These are phyloP conservation scores for Lamellibrachia columna DNA, from an alignment of 2,888 invertebrate genomes.

Conservation along the genomic window DNA sequence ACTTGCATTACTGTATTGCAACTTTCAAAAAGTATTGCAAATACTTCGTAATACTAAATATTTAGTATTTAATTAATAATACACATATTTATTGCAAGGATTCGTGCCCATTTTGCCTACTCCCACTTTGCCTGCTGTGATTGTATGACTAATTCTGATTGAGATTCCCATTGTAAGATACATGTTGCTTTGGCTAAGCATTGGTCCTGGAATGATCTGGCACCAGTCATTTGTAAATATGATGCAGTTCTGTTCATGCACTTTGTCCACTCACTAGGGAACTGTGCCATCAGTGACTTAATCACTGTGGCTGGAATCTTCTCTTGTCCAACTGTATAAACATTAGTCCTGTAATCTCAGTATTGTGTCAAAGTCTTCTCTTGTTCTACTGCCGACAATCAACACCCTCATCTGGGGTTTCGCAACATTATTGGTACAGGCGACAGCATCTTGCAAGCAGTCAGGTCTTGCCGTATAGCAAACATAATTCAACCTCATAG, in stretches of 20 bases:
- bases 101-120: too few relatives aligned
- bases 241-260: neutral
- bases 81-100: too few relatives aligned
- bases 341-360: neutral
- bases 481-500: neutral
- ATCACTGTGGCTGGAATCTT: neutral
- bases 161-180: neutral
- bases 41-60: too few relatives aligned
- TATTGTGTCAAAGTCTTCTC: constrained; percentile 11
- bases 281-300: neutral
- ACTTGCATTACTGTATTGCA: too few relatives aligned
- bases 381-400: neutral
- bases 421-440: neutral
- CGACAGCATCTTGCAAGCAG: neutral
- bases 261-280: neutral
- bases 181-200: neutral
- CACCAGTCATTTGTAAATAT: neutral
- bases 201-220: neutral
- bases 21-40: too few relatives aligned
- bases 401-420: neutral
- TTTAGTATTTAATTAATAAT: too few relatives aligned
- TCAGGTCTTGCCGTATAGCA: neutral
- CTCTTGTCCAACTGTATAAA: neutral
- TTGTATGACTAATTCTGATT: neutral
- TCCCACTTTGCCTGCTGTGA: too few relatives aligned